Conservation (phyloP, 2,797 vertebrate genomes). For the Urocyon cinereoargenteus region DNA sequence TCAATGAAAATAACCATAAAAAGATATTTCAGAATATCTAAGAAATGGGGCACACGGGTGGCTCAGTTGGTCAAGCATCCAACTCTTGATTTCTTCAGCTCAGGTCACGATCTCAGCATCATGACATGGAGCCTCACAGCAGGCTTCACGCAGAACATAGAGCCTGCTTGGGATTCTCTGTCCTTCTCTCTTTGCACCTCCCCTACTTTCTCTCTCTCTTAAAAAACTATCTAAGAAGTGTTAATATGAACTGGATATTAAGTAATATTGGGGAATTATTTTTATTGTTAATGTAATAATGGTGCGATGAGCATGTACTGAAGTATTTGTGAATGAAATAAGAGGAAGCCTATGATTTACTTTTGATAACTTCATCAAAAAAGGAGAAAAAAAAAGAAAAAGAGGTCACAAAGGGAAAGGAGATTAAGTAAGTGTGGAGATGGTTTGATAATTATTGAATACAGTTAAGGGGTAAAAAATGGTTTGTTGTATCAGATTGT, state of each 20-base stretch:
- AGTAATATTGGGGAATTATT: neutral
- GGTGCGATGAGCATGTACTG: neutral
- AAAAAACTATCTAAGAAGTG: neutral
- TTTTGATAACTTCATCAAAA: neutral
- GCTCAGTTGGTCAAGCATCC: neutral
- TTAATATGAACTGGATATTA: neutral
- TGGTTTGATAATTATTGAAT: neutral
- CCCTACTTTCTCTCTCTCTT: neutral
- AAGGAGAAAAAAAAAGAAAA: neutral
- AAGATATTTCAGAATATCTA: neutral
- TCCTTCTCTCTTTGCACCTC: neutral
- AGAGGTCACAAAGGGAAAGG: neutral
- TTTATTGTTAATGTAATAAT: neutral
- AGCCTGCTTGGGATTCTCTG: neutral
- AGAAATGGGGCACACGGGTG: neutral
- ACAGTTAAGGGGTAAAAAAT: neutral
- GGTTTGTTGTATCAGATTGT: neutral
- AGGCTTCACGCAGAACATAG: neutral
- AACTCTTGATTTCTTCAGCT: neutral
- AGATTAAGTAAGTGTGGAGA: neutral
- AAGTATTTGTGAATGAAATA: neutral
- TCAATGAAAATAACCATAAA: neutral
- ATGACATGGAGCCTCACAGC: neutral
- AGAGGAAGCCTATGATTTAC: neutral
- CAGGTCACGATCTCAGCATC: neutral